These are phyloP conservation scores for Aricia agestis DNA, from an alignment of 1,140 invertebrate genomes.

Conservation along the genomic window DNA sequence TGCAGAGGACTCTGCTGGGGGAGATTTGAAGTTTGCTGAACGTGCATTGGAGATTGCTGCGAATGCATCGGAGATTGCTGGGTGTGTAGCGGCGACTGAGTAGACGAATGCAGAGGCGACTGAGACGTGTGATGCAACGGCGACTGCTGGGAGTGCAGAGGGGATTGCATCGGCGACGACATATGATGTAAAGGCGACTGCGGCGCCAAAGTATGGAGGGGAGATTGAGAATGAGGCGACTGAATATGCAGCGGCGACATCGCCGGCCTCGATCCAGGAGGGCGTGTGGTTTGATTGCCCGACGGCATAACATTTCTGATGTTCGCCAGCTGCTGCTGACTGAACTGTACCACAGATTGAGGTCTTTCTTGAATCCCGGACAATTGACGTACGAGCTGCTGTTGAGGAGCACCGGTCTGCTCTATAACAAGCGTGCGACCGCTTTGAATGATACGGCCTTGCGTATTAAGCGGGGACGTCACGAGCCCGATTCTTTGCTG, in stretches of 20 bases:
- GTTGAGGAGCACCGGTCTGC: constrained; percentile 51
- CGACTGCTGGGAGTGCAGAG: constrained; percentile 75
- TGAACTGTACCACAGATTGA: constrained; percentile 53
- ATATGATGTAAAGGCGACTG: constrained; percentile 76
- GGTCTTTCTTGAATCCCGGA: constrained; percentile 49
- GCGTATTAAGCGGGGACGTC: constrained; percentile 55
- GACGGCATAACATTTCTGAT: constrained; percentile 62
- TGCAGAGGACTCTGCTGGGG: constrained; percentile 74
- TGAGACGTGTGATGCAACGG: constrained; percentile 75
- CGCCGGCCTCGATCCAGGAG: constrained; percentile 45
- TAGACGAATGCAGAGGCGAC: constrained; percentile 72
- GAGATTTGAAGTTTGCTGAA: constrained; percentile 67
- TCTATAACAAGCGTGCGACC: constrained; percentile 63
- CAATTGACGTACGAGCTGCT: constrained; percentile 56
- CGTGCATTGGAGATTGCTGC: constrained; percentile 68
- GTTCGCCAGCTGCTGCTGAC: constrained; percentile 62
- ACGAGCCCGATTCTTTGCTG: constrained; percentile 64
- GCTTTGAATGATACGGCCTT: constrained; percentile 53
- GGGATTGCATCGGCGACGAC: constrained; percentile 76
- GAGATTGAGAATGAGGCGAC: constrained; percentile 75
- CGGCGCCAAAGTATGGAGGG: constrained; percentile 63
- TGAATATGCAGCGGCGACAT: constrained; percentile 68
- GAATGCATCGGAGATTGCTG: constrained; percentile 70
- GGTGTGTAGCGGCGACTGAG: constrained; percentile 68
- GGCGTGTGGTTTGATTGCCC: constrained; percentile 57